phyloP scores from a whole-genome alignment of 2,888 invertebrate species.

The Archaeoteleia sp. region DNA sequence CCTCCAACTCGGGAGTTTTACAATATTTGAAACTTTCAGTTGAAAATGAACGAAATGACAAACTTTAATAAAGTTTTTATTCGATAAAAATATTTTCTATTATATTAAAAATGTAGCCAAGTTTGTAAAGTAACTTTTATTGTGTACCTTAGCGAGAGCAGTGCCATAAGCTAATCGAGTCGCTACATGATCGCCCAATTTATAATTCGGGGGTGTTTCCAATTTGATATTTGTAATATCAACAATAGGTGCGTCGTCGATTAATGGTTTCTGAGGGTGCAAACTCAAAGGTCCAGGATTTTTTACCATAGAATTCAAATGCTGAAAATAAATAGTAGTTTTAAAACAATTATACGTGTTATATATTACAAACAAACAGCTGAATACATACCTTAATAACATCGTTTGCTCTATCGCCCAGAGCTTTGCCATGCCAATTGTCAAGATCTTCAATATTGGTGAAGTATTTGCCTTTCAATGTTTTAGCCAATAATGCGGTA shows the following conservation, averaged over 20 bases:
- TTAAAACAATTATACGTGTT: too few species aligned
- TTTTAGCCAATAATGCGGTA: constrained; percentile 96
- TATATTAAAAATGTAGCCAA: too few species aligned
- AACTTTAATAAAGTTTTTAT: constrained; percentile 4
- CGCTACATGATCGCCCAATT: constrained; percentile 85
- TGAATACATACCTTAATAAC: constrained; percentile 77
- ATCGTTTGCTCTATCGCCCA: constrained; percentile 87
- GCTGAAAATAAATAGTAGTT: constrained; percentile 70
- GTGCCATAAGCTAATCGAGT: constrained; percentile 96
- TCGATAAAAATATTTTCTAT: constrained; percentile 4
- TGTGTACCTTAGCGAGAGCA: constrained; percentile 89
- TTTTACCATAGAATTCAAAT: constrained; percentile 81
- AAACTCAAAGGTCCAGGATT: constrained; percentile 81
- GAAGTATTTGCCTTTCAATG: constrained; percentile 94
- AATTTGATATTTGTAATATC: constrained; percentile 84
- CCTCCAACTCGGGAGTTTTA: too few species aligned
- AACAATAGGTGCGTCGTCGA: constrained; percentile 83
- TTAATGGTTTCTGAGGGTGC: constrained; percentile 80
- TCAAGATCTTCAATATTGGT: constrained; percentile 93
- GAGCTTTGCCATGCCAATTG: constrained; percentile 98
- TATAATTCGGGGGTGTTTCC: constrained; percentile 88
- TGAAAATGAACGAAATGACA: too few species aligned
- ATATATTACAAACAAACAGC: neutral
- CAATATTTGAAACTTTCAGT: too few species aligned
- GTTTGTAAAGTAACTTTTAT: too few species aligned